phyloP scores from a whole-genome alignment of 2,888 invertebrate genomes.

The Himalopsyche kuldschensis region DNA sequence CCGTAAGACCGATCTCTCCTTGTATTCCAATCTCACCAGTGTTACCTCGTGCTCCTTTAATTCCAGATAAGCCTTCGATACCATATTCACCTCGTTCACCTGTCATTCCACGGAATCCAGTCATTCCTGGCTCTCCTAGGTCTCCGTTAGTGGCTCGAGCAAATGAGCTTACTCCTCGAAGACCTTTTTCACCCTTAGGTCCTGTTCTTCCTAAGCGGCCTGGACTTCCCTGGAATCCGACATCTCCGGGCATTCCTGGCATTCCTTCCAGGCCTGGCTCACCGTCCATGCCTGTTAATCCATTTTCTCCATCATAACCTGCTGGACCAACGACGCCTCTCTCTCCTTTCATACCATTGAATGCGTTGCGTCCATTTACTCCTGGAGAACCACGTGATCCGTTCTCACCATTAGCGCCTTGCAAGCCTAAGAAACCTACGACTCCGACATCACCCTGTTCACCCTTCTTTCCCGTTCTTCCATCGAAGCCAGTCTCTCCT shows the following conservation, averaged over 20 bases:
- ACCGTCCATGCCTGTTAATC: constrained; percentile 50
- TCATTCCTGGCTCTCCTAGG: constrained; percentile 59
- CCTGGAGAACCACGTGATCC: constrained; percentile 63
- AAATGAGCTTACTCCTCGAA: constrained; percentile 44
- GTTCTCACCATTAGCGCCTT: constrained; percentile 57
- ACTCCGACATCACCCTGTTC: constrained; percentile 58
- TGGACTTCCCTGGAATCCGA: constrained; percentile 52
- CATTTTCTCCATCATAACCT: constrained; percentile 50
- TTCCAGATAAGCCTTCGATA: constrained; percentile 60
- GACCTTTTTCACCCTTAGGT: constrained; percentile 56
- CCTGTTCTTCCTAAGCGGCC: constrained; percentile 61
- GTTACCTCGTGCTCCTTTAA: constrained; percentile 61
- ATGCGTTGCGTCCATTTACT: constrained; percentile 57
- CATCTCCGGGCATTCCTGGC: constrained; percentile 61
- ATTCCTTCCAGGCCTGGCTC: constrained; percentile 55
- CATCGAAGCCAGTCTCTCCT: constrained; percentile 58
- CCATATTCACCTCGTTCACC: constrained; percentile 64
- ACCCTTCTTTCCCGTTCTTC: constrained; percentile 60
- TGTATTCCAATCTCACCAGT: constrained; percentile 55
- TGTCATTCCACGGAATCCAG: constrained; percentile 59
- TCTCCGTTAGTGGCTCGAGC: constrained; percentile 54
- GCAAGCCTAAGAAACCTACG: constrained; percentile 53
- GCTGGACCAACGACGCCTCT: constrained; percentile 48
- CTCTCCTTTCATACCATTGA: constrained; percentile 61
- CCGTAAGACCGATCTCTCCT: constrained; percentile 59